phyloP scores from a whole-genome alignment of 2,797 vertebrate species.

The Uromys caudimaculatus region DNA sequence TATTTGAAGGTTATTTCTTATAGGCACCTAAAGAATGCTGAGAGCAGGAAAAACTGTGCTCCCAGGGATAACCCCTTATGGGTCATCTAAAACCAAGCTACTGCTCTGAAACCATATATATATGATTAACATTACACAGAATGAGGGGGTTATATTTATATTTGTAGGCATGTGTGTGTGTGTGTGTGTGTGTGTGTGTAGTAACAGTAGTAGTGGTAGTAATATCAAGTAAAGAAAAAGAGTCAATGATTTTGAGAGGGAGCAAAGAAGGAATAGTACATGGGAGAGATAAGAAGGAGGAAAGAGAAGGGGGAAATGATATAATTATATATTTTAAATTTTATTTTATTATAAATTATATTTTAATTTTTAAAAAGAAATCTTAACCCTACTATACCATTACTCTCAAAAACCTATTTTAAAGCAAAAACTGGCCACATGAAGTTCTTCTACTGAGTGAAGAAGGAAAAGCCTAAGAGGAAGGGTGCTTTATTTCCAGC shows the following conservation, averaged over 20 bases:
- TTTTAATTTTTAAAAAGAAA: background rate
- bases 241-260: background rate
- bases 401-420: background rate
- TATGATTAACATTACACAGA: background rate
- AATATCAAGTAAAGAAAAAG: background rate
- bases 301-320: background rate
- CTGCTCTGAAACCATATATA: background rate
- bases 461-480: background rate
- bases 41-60: background rate
- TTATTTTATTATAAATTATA: no score
- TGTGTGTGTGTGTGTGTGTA: background rate
- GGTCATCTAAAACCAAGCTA: background rate
- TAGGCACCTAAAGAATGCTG: background rate
- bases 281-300: background rate
- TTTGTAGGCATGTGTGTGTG: background rate
- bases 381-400: background rate
- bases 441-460: background rate
- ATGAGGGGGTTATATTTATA: background rate
- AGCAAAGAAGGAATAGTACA: background rate
- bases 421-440: background rate
- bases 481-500: background rate
- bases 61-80: background rate
- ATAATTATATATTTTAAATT: background rate
- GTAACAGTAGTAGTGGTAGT: background rate
- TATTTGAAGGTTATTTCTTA: slow-evolving; percentile 29